These are phyloP conservation scores for Lithophane semibrunnea DNA, from an alignment of 2,888 invertebrate species.

Conservation along the genomic window DNA sequence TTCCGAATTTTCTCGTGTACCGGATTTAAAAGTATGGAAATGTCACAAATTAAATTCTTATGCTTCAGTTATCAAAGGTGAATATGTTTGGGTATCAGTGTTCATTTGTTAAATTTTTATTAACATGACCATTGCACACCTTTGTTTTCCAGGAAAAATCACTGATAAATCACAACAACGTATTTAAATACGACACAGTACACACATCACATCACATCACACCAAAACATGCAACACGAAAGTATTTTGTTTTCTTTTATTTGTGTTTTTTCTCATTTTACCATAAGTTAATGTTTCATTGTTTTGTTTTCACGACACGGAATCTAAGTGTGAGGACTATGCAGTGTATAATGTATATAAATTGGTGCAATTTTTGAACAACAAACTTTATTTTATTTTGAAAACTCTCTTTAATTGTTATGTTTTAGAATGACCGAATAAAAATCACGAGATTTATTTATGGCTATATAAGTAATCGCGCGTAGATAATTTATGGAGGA, in stretches of 20 bases:
- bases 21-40: constrained; percentile 15
- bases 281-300: not conserved
- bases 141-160: not conserved
- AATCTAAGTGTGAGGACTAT: not conserved
- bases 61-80: not conserved
- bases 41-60: constrained; percentile 18
- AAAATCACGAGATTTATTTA: constrained; percentile 38
- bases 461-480: constrained; percentile 51
- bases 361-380: not conserved
- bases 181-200: not conserved
- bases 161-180: not conserved
- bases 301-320: not conserved
- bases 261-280: not conserved
- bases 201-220: not conserved
- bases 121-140: not conserved
- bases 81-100: not conserved
- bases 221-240: not conserved
- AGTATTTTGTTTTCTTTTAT: not conserved
- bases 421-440: constrained; percentile 22
- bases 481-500: constrained; percentile 59
- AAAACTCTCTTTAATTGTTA: not conserved
- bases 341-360: too few species aligned
- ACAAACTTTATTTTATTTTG: not conserved
- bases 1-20: constrained; percentile 6
- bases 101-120: constrained; percentile 8